phyloP scores from a whole-genome alignment of 2,888 invertebrate species.

The Pheosia gnoma region DNA sequence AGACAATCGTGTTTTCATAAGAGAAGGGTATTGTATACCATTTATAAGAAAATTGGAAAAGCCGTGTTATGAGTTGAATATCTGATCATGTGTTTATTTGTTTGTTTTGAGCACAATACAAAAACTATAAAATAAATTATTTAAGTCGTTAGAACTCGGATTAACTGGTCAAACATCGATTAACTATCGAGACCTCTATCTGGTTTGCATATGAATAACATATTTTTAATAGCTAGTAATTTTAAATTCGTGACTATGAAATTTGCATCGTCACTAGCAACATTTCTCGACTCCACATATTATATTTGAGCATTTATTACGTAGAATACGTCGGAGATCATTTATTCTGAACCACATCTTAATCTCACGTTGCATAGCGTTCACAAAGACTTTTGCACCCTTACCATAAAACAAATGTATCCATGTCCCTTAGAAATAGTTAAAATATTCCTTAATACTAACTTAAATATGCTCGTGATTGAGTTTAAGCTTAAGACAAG shows the following conservation, averaged over 20 bases:
- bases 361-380: not conserved
- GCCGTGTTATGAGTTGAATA: not conserved
- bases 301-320: not conserved
- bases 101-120: not conserved
- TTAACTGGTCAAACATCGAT: not conserved
- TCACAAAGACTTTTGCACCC: not conserved
- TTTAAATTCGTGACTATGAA: no score
- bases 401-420: not conserved
- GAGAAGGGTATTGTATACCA: no score
- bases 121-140: slow-evolving; percentile 1
- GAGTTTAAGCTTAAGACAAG: not conserved
- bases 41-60: not conserved
- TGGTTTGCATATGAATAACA: not conserved
- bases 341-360: not conserved
- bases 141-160: not conserved
- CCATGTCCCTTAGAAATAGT: not conserved
- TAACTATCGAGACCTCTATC: not conserved
- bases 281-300: not conserved
- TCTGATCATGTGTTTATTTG: not conserved
- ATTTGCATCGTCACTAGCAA: no score
- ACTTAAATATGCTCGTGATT: not conserved
- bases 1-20: no score
- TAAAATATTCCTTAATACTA: not conserved
- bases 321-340: not conserved
- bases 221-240: not conserved